Base-by-base conservation (phyloP, 2,888 invertebrate genomes). In the Oligia latruncula region DNA sequence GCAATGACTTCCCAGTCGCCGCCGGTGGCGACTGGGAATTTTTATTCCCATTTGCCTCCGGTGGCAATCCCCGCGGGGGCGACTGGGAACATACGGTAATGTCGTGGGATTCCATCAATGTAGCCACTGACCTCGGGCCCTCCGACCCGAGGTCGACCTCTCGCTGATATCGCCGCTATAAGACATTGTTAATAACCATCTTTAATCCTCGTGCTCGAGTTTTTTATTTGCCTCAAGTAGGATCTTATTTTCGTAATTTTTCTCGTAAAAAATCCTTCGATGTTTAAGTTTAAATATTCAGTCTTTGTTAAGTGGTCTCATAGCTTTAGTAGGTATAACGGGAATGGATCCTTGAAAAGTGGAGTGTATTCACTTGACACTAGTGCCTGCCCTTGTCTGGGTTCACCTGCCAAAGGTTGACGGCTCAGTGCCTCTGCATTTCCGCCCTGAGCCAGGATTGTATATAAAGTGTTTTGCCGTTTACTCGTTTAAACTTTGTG, bases 71-170 rank as follows among this genome's bases (percentile, higher is more conserved):
- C n/a, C n/a, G n/a, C n/a, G n/a, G n/a, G n/a, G n/a, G n/a, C n/a
- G n/a, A n/a, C n/a, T n/a, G n/a, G n/a, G n/a, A n/a, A n/a, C n/a
- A n/a, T n/a, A n/a, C n/a, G n/a, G 85, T 88, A 90, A 88, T 90
- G 89, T 85, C 78, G 86, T 81, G 74, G 83, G 86, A 82, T 87
- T 84, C 82, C 88, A 85, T 83, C 84, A 82, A 66, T 79, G 80
- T 80, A 74, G 75, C 72, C 78, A 71, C 81, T 88, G 91, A 89
- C 86, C 91, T 86, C 80, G 67, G 64, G 77, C 73, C 82, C 83
- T 73, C 76, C 71, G 78, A 73, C 74, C 67, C 52, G 82, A 83
- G 82, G 83, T 78, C 83, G 60, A 77, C 77, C 85, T 77, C 81
- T 81, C 46, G 71, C 78, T 74, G 78, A 83, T 83, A 83, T 83